Conservation (phyloP, 2,888 invertebrate genomes). For the Reticulitermes lucifugus region DNA sequence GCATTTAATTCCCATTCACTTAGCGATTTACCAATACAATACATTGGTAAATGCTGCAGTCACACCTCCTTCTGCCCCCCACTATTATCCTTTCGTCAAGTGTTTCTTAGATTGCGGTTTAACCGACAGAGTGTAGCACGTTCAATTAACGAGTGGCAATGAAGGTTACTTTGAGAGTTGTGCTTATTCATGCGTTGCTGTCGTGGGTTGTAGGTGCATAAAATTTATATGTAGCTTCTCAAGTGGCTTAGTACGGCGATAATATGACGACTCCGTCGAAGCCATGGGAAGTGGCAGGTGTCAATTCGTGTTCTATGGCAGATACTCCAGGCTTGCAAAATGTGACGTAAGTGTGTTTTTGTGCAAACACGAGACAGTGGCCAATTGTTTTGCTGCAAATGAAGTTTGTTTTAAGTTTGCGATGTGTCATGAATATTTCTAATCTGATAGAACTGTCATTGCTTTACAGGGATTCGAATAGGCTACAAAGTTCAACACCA, state of each 20-base stretch:
- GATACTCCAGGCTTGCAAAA: not conserved
- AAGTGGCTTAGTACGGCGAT: not conserved
- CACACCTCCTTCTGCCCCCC: no score
- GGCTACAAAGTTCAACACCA: constrained; percentile 55
- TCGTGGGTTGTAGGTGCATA: not conserved
- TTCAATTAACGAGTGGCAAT: not conserved
- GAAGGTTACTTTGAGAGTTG: not conserved
- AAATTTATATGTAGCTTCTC: not conserved
- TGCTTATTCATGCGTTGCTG: not conserved
- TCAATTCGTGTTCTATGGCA: constrained; percentile 3
- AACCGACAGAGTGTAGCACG: not conserved
- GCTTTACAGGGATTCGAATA: constrained; percentile 47
- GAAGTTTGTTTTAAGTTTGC: not conserved
- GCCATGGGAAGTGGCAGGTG: constrained; percentile 59
- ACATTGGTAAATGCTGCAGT: no score
- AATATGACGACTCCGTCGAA: constrained; percentile 60
- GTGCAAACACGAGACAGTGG: not conserved
- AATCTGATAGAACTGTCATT: not conserved
- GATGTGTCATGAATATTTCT: not conserved
- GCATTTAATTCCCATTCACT: not conserved
- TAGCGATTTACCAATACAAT: no score
- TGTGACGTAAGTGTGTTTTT: constrained; percentile 14
- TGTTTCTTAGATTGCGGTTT: not conserved
- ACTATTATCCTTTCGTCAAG: not conserved
- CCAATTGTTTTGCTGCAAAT: not conserved